phyloP scores from a whole-genome alignment of 2,797 vertebrate species.

The Peromyscus aztecus region DNA sequence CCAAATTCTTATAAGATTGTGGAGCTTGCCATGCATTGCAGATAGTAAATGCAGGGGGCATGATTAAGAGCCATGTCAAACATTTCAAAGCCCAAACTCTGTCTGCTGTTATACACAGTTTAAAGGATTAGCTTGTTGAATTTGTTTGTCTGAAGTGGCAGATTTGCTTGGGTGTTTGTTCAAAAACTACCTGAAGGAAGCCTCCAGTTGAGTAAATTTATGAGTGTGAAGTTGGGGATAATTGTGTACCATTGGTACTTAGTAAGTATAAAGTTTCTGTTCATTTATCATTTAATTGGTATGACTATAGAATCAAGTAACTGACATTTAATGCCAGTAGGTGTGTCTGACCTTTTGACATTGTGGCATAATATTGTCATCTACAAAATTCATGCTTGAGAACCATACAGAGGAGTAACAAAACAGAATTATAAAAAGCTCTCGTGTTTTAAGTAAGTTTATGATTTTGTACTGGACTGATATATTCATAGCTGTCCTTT shows the following conservation, averaged over 20 bases:
- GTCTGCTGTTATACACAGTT: neutral
- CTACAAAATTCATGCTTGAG: neutral
- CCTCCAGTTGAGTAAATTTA: constrained; percentile 42
- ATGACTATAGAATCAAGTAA: constrained; percentile 11
- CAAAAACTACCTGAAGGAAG: constrained; percentile 57
- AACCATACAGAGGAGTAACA: neutral
- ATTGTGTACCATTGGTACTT: constrained; percentile 50
- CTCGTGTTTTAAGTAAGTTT: neutral
- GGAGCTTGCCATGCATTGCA: neutral
- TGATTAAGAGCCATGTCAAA: constrained; percentile 50
- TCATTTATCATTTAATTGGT: constrained; percentile 64
- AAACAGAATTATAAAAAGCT: neutral
- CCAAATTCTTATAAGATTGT: constrained; percentile 11
- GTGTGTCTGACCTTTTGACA: neutral
- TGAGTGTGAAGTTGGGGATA: constrained; percentile 19
- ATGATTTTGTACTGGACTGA: neutral
- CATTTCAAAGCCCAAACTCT: constrained; percentile 46
- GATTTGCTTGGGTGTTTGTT: constrained; percentile 35
- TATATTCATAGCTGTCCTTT: neutral
- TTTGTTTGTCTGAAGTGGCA: constrained; percentile 5
- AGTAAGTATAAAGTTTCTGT: constrained; percentile 24
- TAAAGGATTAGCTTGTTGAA: constrained; percentile 30
- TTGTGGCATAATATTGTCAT: neutral
- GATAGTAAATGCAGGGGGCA: neutral
- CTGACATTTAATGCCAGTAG: neutral